Evolutionary conservation across 92 coral and sea anemone species (phyloP).

Genomic region (Palythoa heliodiscus): DNA sequence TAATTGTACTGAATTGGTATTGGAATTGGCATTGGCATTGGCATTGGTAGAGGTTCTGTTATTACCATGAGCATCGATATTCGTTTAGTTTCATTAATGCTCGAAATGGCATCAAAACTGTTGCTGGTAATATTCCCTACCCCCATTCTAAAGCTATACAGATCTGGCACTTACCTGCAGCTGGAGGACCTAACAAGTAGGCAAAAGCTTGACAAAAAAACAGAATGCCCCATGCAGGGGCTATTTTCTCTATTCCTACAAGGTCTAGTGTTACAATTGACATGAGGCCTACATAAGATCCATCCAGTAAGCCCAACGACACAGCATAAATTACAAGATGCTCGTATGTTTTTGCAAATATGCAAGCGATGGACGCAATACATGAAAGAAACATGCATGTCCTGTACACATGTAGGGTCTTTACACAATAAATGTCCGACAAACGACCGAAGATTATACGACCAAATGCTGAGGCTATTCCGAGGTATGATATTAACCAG

Average conservation of each 20-base stretch:
- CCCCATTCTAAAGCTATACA: too few species aligned
- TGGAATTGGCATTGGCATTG: not conserved
- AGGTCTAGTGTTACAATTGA: conserved; percentile 89
- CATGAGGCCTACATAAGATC: conserved; percentile 92
- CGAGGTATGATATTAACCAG: conserved; percentile 96
- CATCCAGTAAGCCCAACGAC: conserved; percentile 89
- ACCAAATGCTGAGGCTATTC: conserved; percentile 92
- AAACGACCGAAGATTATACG: conserved; percentile 87
- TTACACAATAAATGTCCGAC: conserved; percentile 80
- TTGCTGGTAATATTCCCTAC: too few species aligned
- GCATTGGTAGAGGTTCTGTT: not conserved
- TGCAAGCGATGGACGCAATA: conserved; percentile 72
- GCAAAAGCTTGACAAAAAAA: conserved; percentile 97
- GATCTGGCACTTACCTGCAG: conserved; percentile 75
- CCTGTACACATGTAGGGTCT: conserved; percentile 80
- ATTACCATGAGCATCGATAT: not conserved
- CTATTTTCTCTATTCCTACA: conserved; percentile 84
- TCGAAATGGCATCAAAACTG: not conserved
- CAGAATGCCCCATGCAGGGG: conserved; percentile 93
- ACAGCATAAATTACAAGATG: conserved; percentile 75
- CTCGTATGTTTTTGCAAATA: conserved; percentile 75
- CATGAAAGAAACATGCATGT: conserved; percentile 82
- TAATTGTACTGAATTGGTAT: not conserved
- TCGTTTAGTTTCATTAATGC: not conserved
- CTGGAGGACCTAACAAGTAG: conserved; percentile 92